Base-by-base conservation (phyloP, 2,113 vertebrate species). In the Syrmaticus mikado region DNA sequence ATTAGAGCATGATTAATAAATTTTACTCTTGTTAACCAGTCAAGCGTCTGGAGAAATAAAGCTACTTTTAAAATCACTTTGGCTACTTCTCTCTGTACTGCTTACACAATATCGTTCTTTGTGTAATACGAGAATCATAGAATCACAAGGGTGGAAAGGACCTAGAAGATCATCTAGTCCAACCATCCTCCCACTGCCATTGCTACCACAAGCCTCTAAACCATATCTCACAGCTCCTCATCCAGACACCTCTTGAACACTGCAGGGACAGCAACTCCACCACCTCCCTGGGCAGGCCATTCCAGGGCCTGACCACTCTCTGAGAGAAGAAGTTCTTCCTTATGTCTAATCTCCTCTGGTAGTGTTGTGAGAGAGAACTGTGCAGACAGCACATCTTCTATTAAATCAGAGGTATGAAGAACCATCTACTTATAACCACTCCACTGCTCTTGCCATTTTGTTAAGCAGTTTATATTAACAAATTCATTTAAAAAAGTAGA, bases 41-140 rank as follows among this genome's bases (percentile, higher is more conserved):
- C 97, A 97, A 96, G 97, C 97, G 98, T 98, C 98, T 99, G 98
- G 98, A 98, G 98, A 98, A 98, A 98, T 98, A 98, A 98, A 97
- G 96, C 96, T 98, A 97, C 97, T 98, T 98, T 98, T 98, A 97
- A 98, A 97, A 91, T 93, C 94, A 71, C 24, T 43, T 66, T 43
- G 96, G 89, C 41, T 68, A 10, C 75, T 81, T 50, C 46, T 46
- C 20, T 40, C 40, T 55, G 45, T 66, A 17, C 24, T 79, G 32
- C 28, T 76, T 58, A 61, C 4, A 8, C 43, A 43, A 10, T 21
- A 5, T 3, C 27, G 1, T 30, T 88, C 17, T 65, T 71, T 11
- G 13, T 40, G 34, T 25, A 52, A 72, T 72, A 38, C 10, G 25
- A 55, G n/a, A 75, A 86, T 46, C 19, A 46, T 20, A 46, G 45